These are phyloP conservation scores for Dicrostonyx torquatus DNA, from an alignment of 2,797 vertebrate species.

Conservation along the genomic window DNA sequence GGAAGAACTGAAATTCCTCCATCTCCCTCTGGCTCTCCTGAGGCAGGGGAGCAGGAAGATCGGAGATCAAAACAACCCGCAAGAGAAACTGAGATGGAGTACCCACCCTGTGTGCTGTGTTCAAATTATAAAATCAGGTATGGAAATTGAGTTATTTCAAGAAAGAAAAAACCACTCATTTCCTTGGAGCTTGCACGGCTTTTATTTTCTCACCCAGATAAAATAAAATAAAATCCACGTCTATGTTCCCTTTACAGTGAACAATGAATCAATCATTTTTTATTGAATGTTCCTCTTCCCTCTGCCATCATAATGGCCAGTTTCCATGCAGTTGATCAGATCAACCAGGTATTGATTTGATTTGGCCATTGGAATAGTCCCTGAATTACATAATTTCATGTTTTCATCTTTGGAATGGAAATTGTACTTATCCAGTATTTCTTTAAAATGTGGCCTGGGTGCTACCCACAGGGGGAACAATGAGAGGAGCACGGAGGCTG, in stretches of 20 bases:
- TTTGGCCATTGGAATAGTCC: constrained; percentile 64
- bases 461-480: background rate
- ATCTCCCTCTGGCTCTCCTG: background rate
- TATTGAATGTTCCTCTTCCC: constrained; percentile 43
- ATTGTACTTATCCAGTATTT: constrained; percentile 24
- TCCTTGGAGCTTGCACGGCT: constrained; percentile 28
- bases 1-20: constrained; percentile 63
- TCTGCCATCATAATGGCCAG: constrained; percentile 53
- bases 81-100: background rate
- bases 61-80: background rate
- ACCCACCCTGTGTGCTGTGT: background rate
- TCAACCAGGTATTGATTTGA: constrained; percentile 65
- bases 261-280: constrained; percentile 49
- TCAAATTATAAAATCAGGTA: constrained; percentile 49
- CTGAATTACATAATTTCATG: constrained; percentile 59
- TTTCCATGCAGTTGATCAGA: constrained; percentile 69
- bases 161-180: constrained; percentile 41
- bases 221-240: constrained; percentile 53
- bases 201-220: constrained; percentile 56
- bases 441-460: constrained; percentile 9
- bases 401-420: constrained; percentile 64
- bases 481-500: background rate
- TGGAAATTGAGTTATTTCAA: constrained; percentile 51
- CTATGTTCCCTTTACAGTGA: constrained; percentile 37
- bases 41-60: background rate